Base-by-base conservation (phyloP, 2,888 invertebrate species). In the Julus scandinavius region DNA sequence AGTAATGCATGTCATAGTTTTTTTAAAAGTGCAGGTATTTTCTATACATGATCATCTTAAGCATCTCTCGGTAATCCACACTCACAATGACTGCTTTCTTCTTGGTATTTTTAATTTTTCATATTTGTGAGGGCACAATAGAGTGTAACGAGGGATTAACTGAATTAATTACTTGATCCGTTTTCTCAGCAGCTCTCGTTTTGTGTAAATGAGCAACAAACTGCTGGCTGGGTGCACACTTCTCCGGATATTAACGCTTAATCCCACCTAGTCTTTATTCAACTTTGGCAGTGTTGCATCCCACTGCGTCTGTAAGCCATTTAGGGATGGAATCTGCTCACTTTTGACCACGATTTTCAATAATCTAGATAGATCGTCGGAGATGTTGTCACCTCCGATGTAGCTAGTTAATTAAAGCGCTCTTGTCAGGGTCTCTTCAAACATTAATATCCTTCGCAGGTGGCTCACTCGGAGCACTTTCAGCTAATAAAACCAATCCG, bases 291-390 rank as follows among this genome's bases (percentile, higher is more conserved):
- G 15, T 58, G n/a, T 58, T 58, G 58, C 58, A n/a, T 15, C 54
- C 54, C 54, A 54, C 54, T 54, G 54, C 54, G 54, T 15, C 54
- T 11, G 11, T 54, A 54, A 54, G 54, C 54, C 54, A 15, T 54
- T 11, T 15, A 54, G 54, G 13, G 54, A 54, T n/a, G n/a, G 58
- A 15, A 5, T 58, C 58, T 58, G 58, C 58, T 58, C 58, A 58
- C 58, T 58, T 58, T 58, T 58, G 58, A 58, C 58, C 58, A 58
- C 58, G 58, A 58, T 58, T 58, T 58, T 58, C 58, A 58, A 58
- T 58, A 58, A 58, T 58, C 58, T n/a, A 58, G 58, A 58, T 58
- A 58, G 58, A 45, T 45, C 41, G 41, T 45, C 41, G 41, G 41
- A 45, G 41, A 58, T 58, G 58, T 58, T 58, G 58, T 58, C 58